Evolutionary conservation across 2,113 vertebrate genomes (phyloP).

Genomic region (Hippocampus barbouri): DNA sequence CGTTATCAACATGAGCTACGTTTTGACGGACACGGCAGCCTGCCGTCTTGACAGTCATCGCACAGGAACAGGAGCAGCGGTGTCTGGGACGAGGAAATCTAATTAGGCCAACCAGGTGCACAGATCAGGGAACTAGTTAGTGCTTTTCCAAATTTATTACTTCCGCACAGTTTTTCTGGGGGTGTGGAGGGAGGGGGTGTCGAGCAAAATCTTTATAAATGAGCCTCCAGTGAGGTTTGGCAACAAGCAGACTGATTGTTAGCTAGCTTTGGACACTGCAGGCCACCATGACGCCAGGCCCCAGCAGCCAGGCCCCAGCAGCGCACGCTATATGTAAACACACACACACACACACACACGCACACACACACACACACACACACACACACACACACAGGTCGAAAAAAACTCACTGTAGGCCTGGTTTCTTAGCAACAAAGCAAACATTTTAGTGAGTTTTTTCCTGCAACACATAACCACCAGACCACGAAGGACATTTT

Average conservation of each 20-base stretch:
- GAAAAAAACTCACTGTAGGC: constrained; percentile 28
- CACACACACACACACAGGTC: constrained; percentile 8
- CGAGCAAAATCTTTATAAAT: constrained; percentile 81
- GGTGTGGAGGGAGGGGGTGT: constrained; percentile 59
- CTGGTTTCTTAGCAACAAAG: constrained; percentile 38
- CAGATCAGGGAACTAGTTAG: constrained; percentile 84
- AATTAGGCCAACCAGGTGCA: constrained; percentile 97
- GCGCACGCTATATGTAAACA: background rate
- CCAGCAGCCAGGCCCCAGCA: constrained; percentile 17
- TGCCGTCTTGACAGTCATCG: constrained; percentile 22
- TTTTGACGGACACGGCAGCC: constrained; percentile 24
- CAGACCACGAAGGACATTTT: constrained; percentile 14
- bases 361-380: background rate
- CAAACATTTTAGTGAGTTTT: constrained; percentile 37
- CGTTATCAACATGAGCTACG: constrained; percentile 6
- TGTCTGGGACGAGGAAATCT: constrained; percentile 75
- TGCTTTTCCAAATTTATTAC: constrained; percentile 90
- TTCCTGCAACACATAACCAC: constrained; percentile 20
- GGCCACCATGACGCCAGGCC: constrained; percentile 37
- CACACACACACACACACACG: background rate
- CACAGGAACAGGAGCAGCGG: constrained; percentile 63
- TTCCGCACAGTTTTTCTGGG: constrained; percentile 79
- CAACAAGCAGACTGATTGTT: constrained; percentile 64
- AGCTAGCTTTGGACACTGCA: constrained; percentile 27
- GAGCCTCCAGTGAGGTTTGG: constrained; percentile 69